Evolutionary conservation across 2,113 vertebrate species (phyloP), one percentile per base, ranked within the genome.

Genomic region (Terrapene triunguis): DNA sequence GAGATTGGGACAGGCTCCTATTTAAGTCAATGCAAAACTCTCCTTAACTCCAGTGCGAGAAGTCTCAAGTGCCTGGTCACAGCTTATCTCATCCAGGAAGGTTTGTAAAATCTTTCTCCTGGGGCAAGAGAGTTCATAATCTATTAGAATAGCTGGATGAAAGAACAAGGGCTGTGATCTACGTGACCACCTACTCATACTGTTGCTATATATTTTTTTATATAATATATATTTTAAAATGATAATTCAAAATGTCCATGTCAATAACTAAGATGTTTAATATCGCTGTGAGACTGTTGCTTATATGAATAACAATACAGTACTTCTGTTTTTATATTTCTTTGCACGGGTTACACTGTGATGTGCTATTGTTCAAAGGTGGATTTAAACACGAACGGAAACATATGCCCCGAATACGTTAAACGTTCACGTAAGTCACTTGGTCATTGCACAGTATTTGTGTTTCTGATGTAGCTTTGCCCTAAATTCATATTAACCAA

Each of bases 401-500:
- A 87, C 95, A 93, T 95, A 93, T 92, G 95, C 93, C 89, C 92
- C 59, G 90, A 96, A 89, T 95, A 92, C 79, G 85, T 90, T 96
- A 69, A 81, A 89, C 72, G 92, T 91, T 94, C 93, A 86, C 88
- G 74, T 84, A 85, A 97, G 89, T 92, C 87, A 76, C 81, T 97
- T 93, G 81, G 91, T 95, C 94, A 88, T 79, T 97, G 93, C 95
- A 89, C 44, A 85, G 87, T 85, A 48, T 94, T 97, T 93, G 92
- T 95, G 94, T 92, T 69, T 87, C 59, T 72, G 89, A 92, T 94
- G 92, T 84, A 87, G 89, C 95, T 96, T 95, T 96, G 96, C 94
- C 95, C 94, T 89, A 96, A 97, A 97, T 96, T 96, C 90, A 95
- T 96, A 96, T 96, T 95, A 95, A 97, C 97, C 96, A 96, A 91